A percentile compares a stretch with the other conserved stretches of the same genome.
Conservation (phyloP, 1,140 invertebrate species). For the Theocolax elegans region DNA sequence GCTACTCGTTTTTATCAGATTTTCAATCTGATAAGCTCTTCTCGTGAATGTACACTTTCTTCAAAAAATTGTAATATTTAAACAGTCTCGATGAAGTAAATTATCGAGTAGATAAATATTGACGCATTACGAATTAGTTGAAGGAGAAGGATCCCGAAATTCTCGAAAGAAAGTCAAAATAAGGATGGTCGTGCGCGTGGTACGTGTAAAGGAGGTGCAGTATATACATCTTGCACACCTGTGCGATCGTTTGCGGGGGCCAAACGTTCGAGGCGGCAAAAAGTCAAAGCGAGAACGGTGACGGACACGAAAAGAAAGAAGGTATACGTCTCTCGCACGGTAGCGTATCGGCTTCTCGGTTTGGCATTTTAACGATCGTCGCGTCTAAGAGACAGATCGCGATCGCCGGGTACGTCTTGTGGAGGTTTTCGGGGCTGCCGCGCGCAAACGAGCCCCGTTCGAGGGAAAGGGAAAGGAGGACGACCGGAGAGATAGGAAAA, state of each 20-base stretch:
- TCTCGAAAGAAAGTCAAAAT: slow-evolving; percentile 2
- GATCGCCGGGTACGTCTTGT: slow-evolving; percentile 42
- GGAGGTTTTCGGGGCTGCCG: slow-evolving; percentile 52
- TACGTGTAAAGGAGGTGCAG: too few relatives aligned
- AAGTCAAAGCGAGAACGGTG: slow-evolving; percentile 18
- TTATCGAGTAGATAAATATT: too few relatives aligned
- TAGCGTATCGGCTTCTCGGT: slow-evolving; percentile 44
- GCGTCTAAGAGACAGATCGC: slow-evolving; percentile 54
- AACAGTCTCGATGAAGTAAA: too few relatives aligned
- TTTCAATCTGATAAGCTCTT: too few relatives aligned
- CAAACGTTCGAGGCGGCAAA: not conserved
- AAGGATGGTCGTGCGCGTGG: not conserved
- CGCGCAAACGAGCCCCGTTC: slow-evolving; percentile 28
- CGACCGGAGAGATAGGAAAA: slow-evolving; percentile 48
- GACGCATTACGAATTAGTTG: not conserved
- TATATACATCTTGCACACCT: not conserved
- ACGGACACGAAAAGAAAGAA: not conserved
- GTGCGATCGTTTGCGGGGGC: not conserved
- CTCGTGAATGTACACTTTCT: too few relatives aligned
- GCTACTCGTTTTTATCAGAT: too few relatives aligned
- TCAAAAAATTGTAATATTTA: too few relatives aligned
- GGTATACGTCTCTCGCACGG: slow-evolving; percentile 40
- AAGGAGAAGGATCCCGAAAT: not conserved
- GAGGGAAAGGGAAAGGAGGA: not conserved
- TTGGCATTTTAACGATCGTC: slow-evolving; percentile 58